Conservation (phyloP, 2,888 invertebrate species). For the Leptinotarsa juncta region DNA sequence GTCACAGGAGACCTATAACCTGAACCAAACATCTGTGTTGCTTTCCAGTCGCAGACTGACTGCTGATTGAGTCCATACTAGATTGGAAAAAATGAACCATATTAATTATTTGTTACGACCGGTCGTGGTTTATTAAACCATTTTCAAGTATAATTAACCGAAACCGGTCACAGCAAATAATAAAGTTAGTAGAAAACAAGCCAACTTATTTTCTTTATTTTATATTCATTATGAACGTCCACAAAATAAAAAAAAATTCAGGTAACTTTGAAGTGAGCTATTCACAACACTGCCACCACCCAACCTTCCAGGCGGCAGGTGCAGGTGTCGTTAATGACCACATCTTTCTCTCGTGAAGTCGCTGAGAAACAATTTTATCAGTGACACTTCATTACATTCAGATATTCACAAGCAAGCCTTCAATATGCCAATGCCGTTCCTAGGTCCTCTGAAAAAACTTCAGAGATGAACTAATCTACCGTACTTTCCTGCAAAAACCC, state of each 20-base stretch:
- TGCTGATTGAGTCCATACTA: background rate
- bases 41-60: background rate
- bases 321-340: background rate
- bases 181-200: too few species aligned
- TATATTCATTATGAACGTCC: too few species aligned
- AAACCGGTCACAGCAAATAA: too few species aligned
- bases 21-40: background rate
- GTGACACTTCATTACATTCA: background rate
- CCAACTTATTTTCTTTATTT: too few species aligned
- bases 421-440: slow-evolving; percentile 14
- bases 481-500: slow-evolving; percentile 10
- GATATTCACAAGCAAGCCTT: background rate
- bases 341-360: background rate
- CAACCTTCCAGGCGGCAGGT: background rate
- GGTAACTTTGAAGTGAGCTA: too few species aligned
- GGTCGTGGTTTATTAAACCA: too few species aligned
- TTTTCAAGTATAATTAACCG: too few species aligned
- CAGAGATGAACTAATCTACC: slow-evolving; percentile 18
- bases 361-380: background rate
- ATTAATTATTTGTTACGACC: too few species aligned
- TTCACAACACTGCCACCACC: background rate
- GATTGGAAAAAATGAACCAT: background rate
- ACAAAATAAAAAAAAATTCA: too few species aligned
- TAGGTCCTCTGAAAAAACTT: slow-evolving; percentile 8
- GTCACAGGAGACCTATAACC: background rate